A percentile compares a stretch with the other conserved stretches of the same genome.
Evolutionary conservation across 2,888 invertebrate genomes (phyloP).

Genomic region (Eudasyphora cyanicolor): DNA sequence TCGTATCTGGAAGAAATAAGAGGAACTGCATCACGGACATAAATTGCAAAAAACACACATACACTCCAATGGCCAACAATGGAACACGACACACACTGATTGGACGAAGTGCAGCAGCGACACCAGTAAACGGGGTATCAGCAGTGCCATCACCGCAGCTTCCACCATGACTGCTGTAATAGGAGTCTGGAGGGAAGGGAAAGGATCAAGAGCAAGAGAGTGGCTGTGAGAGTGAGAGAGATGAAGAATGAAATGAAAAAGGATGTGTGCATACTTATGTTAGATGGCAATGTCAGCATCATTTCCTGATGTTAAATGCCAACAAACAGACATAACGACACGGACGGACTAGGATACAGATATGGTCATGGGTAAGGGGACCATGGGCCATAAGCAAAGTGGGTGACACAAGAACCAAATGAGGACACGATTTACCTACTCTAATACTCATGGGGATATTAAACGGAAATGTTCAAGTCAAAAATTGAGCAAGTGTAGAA

Average conservation of each 20-base stretch:
- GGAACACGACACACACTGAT: slow-evolving; percentile 63
- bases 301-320: slow-evolving; percentile 79
- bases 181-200: background rate
- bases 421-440: slow-evolving; percentile 49
- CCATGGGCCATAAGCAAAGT: slow-evolving; percentile 37
- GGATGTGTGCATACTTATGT: slow-evolving; percentile 61
- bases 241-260: slow-evolving; percentile 76
- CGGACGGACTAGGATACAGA: slow-evolving; percentile 66
- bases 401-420: slow-evolving; percentile 56
- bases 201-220: slow-evolving; percentile 6
- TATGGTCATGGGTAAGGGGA: slow-evolving; percentile 62
- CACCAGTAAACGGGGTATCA: slow-evolving; percentile 7
- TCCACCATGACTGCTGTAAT: slow-evolving; percentile 8
- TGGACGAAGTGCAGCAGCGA: slow-evolving; percentile 49
- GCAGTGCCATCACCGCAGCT: background rate
- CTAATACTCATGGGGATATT: background rate
- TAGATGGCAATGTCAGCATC: slow-evolving; percentile 78
- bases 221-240: slow-evolving; percentile 30
- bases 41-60: slow-evolving; percentile 61
- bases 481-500: background rate
- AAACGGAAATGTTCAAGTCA: background rate
- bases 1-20: slow-evolving; percentile 14
- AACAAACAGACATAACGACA: slow-evolving; percentile 71
- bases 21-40: slow-evolving; percentile 44
- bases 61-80: slow-evolving; percentile 37